These are phyloP conservation scores for Lasius fuliginosus DNA, from an alignment of 2,888 invertebrate species.

Conservation along the genomic window DNA sequence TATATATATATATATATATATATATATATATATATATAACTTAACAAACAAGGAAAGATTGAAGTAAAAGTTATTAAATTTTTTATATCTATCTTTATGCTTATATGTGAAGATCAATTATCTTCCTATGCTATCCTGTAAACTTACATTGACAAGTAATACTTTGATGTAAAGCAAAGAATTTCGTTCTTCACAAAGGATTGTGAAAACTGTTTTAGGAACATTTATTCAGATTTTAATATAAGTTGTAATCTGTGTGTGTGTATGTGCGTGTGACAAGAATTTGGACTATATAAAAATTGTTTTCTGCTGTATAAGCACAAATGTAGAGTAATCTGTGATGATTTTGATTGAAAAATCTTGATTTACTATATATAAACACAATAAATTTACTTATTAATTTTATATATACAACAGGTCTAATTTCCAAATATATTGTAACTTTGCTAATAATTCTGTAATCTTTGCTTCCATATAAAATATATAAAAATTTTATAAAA, in stretches of 20 bases:
- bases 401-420: neutral
- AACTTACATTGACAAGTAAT: conserved; percentile 2
- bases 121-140: neutral
- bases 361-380: neutral
- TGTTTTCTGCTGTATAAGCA: neutral
- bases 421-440: neutral
- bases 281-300: conserved; percentile 18
- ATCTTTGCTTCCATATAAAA: conserved; percentile 17
- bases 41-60: neutral
- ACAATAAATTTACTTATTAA: neutral
- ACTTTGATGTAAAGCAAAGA: conserved; percentile 12
- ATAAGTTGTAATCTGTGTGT: neutral
- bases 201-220: neutral
- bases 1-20: too few relatives aligned
- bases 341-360: conserved; percentile 2
- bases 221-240: conserved; percentile 6
- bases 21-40: too few relatives aligned
- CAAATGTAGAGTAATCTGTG: conserved; percentile 31
- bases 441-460: conserved; percentile 12
- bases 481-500: conserved; percentile 18
- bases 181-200: neutral
- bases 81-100: conserved; percentile 24
- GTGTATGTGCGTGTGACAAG: neutral
- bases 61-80: conserved; percentile 12
- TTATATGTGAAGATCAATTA: conserved; percentile 22